Percentiles rank a stretch among this genome's conserved stretches.
These are phyloP conservation scores for Oncorhynchus nerka DNA, from an alignment of 2,113 vertebrate species.

Conservation along the genomic window DNA sequence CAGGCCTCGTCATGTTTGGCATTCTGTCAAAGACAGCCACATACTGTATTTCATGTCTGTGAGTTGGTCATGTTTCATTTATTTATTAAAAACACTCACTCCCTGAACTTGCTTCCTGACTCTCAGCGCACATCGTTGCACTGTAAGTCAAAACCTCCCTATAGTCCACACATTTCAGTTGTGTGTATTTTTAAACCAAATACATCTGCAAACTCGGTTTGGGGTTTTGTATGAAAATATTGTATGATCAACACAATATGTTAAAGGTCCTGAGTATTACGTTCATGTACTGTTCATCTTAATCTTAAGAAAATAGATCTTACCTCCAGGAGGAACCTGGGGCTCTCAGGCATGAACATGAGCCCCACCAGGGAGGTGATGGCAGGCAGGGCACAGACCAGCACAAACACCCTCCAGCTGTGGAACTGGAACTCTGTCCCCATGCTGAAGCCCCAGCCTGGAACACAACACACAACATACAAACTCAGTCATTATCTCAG, in stretches of 20 bases:
- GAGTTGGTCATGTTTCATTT: too few relatives aligned
- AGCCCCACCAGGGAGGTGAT: slow-evolving; percentile 84
- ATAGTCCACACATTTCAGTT: not conserved
- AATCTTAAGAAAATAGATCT: slow-evolving; percentile 26
- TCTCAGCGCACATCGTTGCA: too few relatives aligned
- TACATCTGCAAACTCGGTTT: not conserved
- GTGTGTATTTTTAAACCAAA: not conserved
- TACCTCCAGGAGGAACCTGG: slow-evolving; percentile 94
- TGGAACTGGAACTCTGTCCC: slow-evolving; percentile 92
- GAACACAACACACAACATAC: not conserved
- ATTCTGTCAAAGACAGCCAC: slow-evolving; percentile 71
- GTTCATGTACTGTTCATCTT: not conserved
- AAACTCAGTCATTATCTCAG: too few relatives aligned
- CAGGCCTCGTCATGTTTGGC: slow-evolving; percentile 96
- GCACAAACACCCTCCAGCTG: slow-evolving; percentile 93
- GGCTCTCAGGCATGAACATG: slow-evolving; percentile 95
- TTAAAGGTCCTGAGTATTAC: not conserved
- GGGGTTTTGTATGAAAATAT: not conserved
- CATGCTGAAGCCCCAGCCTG: slow-evolving; percentile 98
- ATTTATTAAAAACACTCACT: too few relatives aligned
- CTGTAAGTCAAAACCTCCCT: too few relatives aligned
- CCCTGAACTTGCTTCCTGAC: too few relatives aligned
- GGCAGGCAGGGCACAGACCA: slow-evolving; percentile 87
- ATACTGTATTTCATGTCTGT: not conserved
- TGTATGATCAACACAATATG: not conserved